Evolutionary conservation across 2,113 vertebrate genomes (phyloP), one percentile per base, ranked within the genome.

Genomic region (Paralichthys olivaceus): DNA sequence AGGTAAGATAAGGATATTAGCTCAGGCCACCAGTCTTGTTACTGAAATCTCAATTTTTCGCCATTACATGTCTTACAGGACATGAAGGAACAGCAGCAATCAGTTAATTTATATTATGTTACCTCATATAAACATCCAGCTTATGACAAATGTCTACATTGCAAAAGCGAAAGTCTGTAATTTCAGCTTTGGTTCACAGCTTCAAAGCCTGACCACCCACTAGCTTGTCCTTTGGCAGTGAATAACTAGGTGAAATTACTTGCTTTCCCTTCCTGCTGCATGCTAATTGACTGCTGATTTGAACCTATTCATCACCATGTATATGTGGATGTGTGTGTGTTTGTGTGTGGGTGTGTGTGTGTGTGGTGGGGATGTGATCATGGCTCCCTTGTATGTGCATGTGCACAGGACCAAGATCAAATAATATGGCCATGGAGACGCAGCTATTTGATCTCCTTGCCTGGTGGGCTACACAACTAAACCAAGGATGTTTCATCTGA

Each of bases 381-480:
- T 60, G 58, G 13, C 17, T 28, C 5, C 34, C 51, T 53, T 54
- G 29, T 25, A 53, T 63, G 49, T 40, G 25, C 49, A 47, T 22
- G 53, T 45, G 40, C 26, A 47, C 2, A 20, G 51, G 28, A 65
- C n/a, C n/a, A 3, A 68, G 77, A 87, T 84, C 74, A 83, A 80
- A 80, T 75, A 72, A 34, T 55, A 37, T 8, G 60, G n/a, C 56
- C 61, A 59, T 23, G 57, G 47, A 32, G 15, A 70, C 17, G 32
- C 32, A 60, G 23, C 47, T 75, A 51, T 87, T 87, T 87, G 84
- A 84, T 84, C 77, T 80, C 26, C 2, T 7, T 29, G 81, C 62
- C 77, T 87, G 56, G 65, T 80, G 81, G 73, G 73, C 66, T 63
- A 22, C 72, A 69, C 56, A 71, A 8, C 37, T 43, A 71, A 71